Evolutionary conservation across 2,797 vertebrate genomes (phyloP).

Genomic region (Bryconaethiops microstoma): DNA sequence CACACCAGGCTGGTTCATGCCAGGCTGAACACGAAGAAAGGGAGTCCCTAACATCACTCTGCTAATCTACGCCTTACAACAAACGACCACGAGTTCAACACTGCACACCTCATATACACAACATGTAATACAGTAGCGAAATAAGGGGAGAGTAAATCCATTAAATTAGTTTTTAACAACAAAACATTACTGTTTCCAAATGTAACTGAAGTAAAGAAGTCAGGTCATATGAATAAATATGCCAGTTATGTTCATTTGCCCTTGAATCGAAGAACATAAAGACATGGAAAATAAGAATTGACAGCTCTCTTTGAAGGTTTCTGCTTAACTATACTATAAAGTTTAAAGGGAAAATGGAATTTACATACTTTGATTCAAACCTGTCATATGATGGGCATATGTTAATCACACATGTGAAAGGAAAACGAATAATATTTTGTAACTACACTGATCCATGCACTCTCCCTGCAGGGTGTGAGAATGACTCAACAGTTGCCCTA

Average conservation of each 20-base stretch:
- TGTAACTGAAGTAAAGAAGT: no score
- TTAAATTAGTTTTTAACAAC: no score
- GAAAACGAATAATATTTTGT: not conserved
- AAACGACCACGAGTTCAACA: not conserved
- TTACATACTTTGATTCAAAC: no score
- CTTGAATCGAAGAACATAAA: not conserved
- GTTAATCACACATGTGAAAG: no score
- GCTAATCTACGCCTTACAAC: not conserved
- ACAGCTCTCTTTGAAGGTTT: no score
- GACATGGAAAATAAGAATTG: not conserved
- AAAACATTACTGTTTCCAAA: no score
- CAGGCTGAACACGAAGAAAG: slow-evolving; percentile 12
- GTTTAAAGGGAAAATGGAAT: no score
- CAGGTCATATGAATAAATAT: not conserved
- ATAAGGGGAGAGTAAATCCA: not conserved
- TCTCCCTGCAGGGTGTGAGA: not conserved
- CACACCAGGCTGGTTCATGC: slow-evolving; percentile 7
- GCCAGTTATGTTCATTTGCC: not conserved
- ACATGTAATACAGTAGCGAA: not conserved
- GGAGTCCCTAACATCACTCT: slow-evolving; percentile 8
- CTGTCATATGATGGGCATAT: no score
- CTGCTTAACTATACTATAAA: no score
- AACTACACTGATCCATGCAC: no score
- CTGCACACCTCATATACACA: not conserved
- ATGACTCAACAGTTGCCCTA: not conserved